Evolutionary conservation across 1,140 invertebrate species (phyloP).

Genomic region (Drosophila pruinosa): DNA sequence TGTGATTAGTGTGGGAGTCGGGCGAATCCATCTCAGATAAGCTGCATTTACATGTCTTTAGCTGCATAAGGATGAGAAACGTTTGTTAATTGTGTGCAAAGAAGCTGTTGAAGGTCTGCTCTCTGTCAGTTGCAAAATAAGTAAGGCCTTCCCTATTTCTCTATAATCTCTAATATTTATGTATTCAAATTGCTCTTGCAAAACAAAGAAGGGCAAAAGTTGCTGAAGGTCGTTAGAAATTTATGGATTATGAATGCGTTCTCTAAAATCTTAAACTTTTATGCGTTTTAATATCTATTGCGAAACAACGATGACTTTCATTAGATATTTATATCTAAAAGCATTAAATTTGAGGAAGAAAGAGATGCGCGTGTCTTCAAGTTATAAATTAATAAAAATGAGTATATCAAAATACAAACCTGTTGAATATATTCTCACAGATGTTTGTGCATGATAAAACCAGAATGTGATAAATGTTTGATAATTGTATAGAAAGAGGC

Average conservation of each 20-base stretch:
- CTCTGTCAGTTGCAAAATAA: neutral
- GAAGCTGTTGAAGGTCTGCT: neutral
- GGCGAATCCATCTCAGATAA: neutral
- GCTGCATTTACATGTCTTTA: conserved; percentile 1
- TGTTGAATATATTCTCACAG: neutral
- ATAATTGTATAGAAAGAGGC: neutral
- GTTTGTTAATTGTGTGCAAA: neutral
- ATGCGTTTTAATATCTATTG: neutral
- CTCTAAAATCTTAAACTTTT: too few relatives aligned
- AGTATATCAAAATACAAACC: neutral
- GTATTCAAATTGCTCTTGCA: neutral
- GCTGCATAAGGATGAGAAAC: conserved; percentile 1
- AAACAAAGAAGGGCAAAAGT: neutral
- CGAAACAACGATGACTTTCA: neutral
- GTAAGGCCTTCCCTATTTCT: neutral
- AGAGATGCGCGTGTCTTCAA: too few relatives aligned
- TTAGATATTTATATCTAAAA: neutral
- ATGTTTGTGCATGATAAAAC: neutral
- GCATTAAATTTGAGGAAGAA: too few relatives aligned
- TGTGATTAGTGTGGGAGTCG: conserved; percentile 61
- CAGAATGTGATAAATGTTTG: neutral
- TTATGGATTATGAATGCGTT: too few relatives aligned
- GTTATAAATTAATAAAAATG: too few relatives aligned
- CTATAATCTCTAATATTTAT: neutral
- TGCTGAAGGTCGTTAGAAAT: neutral